Evolutionary conservation across 2,113 vertebrate species (phyloP).

Genomic region (Amphiprion ocellaris): DNA sequence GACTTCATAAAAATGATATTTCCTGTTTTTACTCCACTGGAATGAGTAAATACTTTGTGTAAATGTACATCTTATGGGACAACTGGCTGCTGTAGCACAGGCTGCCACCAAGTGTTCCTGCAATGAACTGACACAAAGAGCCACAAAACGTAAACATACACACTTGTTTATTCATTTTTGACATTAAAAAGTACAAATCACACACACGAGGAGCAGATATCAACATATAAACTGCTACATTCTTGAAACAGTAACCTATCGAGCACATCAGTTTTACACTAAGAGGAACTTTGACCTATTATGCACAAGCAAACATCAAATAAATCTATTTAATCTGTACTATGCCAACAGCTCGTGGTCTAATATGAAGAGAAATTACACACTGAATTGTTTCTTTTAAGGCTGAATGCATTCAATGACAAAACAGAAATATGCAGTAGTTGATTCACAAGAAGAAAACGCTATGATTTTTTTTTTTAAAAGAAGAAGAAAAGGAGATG

Average conservation of each 20-base stretch:
- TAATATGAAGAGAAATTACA: background rate
- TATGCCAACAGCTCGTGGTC: slow-evolving; percentile 11
- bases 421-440: background rate
- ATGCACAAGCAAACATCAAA: slow-evolving; percentile 43
- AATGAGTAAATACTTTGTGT: background rate
- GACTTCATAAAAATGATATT: no score
- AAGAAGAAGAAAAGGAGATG: background rate
- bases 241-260: slow-evolving; percentile 38
- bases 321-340: slow-evolving; percentile 18
- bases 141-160: slow-evolving; percentile 18
- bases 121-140: slow-evolving; percentile 34
- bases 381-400: slow-evolving; percentile 43
- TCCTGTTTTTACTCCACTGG: background rate
- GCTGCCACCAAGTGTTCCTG: slow-evolving; percentile 46
- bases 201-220: slow-evolving; percentile 20
- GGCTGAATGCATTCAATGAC: slow-evolving; percentile 46
- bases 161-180: slow-evolving; percentile 30
- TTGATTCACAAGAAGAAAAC: background rate
- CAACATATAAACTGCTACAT: slow-evolving; percentile 47
- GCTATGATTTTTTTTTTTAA: background rate
- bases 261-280: slow-evolving; percentile 23
- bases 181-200: slow-evolving; percentile 59
- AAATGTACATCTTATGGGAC: background rate
- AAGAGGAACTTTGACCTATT: slow-evolving; percentile 35
- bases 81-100: background rate